Percentiles rank a stretch among this genome's conserved stretches.
Conservation (phyloP, 2,888 invertebrate genomes). For the Calephelis perditalis region DNA sequence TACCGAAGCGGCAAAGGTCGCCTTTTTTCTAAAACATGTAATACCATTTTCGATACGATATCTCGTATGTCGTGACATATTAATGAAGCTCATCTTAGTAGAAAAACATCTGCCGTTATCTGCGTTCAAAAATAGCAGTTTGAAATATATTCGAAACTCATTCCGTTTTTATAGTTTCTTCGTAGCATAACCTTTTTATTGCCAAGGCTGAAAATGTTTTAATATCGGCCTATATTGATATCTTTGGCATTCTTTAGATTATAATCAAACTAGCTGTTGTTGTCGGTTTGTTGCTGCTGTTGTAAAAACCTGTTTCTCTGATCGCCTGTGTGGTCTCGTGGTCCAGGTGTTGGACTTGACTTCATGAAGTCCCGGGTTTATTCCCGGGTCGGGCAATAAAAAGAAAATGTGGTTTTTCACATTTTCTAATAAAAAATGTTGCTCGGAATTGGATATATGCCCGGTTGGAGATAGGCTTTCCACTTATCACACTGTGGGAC, state of each 20-base stretch:
- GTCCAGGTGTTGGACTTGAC: no score
- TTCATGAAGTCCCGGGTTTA: no score
- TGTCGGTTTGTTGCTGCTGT: no score
- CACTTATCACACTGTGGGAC: no score
- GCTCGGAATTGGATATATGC: no score
- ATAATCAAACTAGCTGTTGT: no score
- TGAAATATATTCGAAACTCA: conserved; percentile 6
- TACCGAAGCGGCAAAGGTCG: not conserved
- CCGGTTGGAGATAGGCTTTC: no score
- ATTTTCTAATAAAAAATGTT: no score
- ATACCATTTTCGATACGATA: not conserved
- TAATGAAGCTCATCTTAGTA: not conserved
- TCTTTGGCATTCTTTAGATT: not conserved
- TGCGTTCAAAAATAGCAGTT: conserved; percentile 5
- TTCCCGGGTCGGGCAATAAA: no score
- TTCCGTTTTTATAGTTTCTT: conserved; percentile 10
- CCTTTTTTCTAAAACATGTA: not conserved
- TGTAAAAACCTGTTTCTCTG: no score
- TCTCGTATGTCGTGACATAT: conserved; percentile 3
- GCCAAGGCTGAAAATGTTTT: conserved; percentile 2
- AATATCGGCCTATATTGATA: conserved; percentile 8
- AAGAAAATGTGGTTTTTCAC: no score
- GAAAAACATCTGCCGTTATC: conserved; percentile 12
- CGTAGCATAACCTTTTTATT: conserved; percentile 10
- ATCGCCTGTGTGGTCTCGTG: no score